A percentile compares a stretch with the other conserved stretches of the same genome.
Conservation (phyloP, 2,888 invertebrate genomes). For the Agapetus fuscipes region DNA sequence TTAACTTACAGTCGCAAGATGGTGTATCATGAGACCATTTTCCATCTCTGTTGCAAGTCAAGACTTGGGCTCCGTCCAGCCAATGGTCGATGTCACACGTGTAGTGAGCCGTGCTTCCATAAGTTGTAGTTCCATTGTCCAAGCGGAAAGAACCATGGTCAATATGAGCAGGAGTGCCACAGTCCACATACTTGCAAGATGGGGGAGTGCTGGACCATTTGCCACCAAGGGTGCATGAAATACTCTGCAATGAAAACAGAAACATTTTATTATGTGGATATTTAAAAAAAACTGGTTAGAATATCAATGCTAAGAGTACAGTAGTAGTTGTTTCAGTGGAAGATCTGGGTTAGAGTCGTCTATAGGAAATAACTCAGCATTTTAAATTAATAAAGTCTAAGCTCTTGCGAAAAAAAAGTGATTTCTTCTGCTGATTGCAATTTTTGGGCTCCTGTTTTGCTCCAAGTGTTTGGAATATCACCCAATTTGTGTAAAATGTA, state of each 20-base stretch:
- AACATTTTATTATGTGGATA: background rate
- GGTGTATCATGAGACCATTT: conserved; percentile 83
- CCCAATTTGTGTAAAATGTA: too few species aligned
- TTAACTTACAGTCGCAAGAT: conserved; percentile 66
- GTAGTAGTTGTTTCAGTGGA: too few species aligned
- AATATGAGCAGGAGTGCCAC: conserved; percentile 71
- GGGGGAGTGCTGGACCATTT: conserved; percentile 74
- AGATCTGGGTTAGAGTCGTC: too few species aligned
- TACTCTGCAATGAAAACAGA: conserved; percentile 42
- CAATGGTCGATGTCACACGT: conserved; percentile 75
- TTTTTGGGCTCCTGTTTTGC: too few species aligned
- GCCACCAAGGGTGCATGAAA: conserved; percentile 79
- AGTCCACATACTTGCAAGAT: conserved; percentile 78
- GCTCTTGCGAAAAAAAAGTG: too few species aligned
- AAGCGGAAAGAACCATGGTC: conserved; percentile 65
- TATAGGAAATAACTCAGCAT: too few species aligned
- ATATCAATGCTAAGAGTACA: too few species aligned
- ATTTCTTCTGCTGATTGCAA: too few species aligned
- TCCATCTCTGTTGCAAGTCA: conserved; percentile 72
- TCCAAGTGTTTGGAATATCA: too few species aligned
- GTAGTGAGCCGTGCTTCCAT: conserved; percentile 69
- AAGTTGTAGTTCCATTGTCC: conserved; percentile 72
- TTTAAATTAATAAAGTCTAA: too few species aligned
- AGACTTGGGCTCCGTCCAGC: conserved; percentile 61
- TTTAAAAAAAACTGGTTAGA: too few species aligned